Percentiles rank a stretch among this genome's conserved stretches.
These are phyloP conservation scores for Urosaurus nigricauda DNA, from an alignment of 2,797 vertebrate species.

Conservation along the genomic window DNA sequence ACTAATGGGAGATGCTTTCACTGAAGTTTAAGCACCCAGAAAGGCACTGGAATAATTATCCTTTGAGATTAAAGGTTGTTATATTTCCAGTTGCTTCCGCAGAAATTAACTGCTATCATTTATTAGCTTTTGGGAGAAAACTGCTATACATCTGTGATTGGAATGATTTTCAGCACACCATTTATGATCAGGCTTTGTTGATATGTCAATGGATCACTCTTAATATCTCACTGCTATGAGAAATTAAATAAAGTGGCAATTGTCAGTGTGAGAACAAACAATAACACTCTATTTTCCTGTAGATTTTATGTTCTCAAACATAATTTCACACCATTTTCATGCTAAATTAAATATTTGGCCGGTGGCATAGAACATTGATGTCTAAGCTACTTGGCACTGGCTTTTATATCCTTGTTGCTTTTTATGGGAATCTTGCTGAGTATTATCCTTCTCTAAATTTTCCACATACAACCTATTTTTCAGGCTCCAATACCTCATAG, in stretches of 20 bases:
- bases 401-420: constrained; percentile 59
- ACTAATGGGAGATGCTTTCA: constrained; percentile 34
- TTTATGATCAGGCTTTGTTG: constrained; percentile 36
- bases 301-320: constrained; percentile 38
- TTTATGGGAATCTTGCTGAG: constrained; percentile 28
- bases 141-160: constrained; percentile 42
- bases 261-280: constrained; percentile 64
- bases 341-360: constrained; percentile 62
- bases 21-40: constrained; percentile 41
- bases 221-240: constrained; percentile 30
- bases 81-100: constrained; percentile 46
- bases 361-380: constrained; percentile 43
- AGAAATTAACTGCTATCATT: constrained; percentile 50
- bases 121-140: constrained; percentile 61
- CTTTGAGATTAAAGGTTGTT: constrained; percentile 48
- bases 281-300: constrained; percentile 46
- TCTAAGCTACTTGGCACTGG: constrained; percentile 30
- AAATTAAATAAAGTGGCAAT: constrained; percentile 56
- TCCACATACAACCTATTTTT: constrained; percentile 56
- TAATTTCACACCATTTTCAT: constrained; percentile 50
- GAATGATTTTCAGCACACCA: constrained; percentile 49
- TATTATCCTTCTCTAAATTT: constrained; percentile 62
- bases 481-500: constrained; percentile 54
- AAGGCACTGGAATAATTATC: constrained; percentile 36
- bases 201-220: constrained; percentile 35